Evolutionary conservation across 2,113 vertebrate genomes (phyloP), one percentile per base, ranked within the genome.

Genomic region (Castor canadensis): DNA sequence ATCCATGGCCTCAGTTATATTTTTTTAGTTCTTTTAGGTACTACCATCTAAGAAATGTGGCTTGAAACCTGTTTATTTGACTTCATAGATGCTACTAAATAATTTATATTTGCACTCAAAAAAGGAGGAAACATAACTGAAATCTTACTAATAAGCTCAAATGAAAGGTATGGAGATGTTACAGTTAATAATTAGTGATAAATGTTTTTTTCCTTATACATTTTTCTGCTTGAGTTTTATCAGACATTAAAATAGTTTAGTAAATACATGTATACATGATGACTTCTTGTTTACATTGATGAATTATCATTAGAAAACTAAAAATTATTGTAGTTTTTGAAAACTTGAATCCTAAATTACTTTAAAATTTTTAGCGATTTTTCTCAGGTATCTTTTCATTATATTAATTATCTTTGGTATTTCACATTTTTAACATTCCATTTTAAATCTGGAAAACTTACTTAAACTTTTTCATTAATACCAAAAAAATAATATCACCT

Each of bases 51-150:
- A 30, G 9, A 81, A 72, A 45, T 75, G 12, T 38, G 80, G 3
- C 17, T 89, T 81, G 47, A 54, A 94, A 67, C 62, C 49, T 66
- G 56, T 84, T 81, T 32, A 73, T 86, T 95, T 71, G 38, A 86
- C 30, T 49, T 11, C 30, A 26, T 52, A 81, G 2, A 22, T 62
- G 3, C 5, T 26, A 56, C 12, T 22, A 49, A 62, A 71, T 76
- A 26, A 40, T 69, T 81, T 73, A 62, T 67, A 75, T 47, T 85
- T 60, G 11, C 8, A 75, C 76, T 54, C 5, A 67, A 52, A 80
- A 81, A 56, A 24, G 62, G 11, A 67, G 11, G 77, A 69, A 43
- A 60, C 16, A 15, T 24, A 58, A 45, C n/a, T 52, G 67, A 52
- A 52, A 67, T 89, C 38, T 40, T 87, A 32, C 71, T 92, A 80